phyloP scores from a whole-genome alignment of 1,140 invertebrate species.

The Euglossa dilemma region DNA sequence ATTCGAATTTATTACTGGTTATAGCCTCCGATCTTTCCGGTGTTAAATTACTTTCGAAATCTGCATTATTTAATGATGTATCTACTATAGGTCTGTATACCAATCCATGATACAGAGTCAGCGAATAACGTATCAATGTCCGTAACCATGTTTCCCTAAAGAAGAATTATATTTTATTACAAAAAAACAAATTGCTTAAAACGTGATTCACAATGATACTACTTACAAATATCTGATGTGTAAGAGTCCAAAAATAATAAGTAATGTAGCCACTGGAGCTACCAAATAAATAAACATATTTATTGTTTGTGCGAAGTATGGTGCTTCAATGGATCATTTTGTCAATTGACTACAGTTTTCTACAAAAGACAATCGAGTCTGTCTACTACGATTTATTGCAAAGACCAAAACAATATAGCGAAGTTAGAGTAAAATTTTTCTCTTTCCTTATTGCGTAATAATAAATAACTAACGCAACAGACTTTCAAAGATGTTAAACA shows the following conservation, averaged over 20 bases:
- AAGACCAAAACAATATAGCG: background rate
- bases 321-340: constrained; percentile 31
- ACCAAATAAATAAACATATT: constrained; percentile 69
- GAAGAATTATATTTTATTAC: background rate
- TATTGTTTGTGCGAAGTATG: constrained; percentile 46
- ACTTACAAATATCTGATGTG: constrained; percentile 69
- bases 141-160: constrained; percentile 30
- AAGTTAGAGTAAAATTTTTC: background rate
- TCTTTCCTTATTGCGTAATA: background rate
- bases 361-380: constrained; percentile 12
- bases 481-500: background rate
- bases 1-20: background rate
- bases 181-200: background rate
- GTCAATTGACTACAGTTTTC: constrained; percentile 22
- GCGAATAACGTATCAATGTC: background rate
- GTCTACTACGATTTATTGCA: constrained; percentile 1
- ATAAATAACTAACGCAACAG: background rate
- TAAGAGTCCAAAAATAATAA: constrained; percentile 69
- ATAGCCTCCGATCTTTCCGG: background rate
- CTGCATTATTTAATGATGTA: background rate
- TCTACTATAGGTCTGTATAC: background rate
- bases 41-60: background rate
- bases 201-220: background rate
- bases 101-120: background rate
- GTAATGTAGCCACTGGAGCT: constrained; percentile 48